Conservation (phyloP, 2,888 invertebrate genomes). For the Synanthedon tipuliformis region DNA sequence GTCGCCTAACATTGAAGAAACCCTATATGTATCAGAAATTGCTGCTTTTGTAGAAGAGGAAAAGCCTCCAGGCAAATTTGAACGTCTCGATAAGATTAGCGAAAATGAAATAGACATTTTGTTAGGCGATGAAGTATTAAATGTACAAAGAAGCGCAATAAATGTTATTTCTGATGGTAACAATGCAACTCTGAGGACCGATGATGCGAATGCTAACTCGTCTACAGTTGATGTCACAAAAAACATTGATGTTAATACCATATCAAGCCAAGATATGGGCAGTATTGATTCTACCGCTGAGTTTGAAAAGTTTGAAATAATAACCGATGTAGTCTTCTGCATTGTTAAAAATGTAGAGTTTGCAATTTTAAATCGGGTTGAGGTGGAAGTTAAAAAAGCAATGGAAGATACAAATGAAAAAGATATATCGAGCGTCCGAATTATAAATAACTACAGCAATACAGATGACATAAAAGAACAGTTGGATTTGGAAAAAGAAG, state of each 20-base stretch:
- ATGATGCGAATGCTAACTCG: too few species aligned
- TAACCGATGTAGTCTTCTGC: constrained; percentile 34
- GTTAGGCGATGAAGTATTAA: too few species aligned
- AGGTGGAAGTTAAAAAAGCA: background rate
- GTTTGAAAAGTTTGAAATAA: constrained; percentile 51
- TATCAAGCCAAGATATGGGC: constrained; percentile 22
- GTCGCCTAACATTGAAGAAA: too few species aligned
- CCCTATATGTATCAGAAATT: too few species aligned
- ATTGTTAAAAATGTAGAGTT: constrained; percentile 34
- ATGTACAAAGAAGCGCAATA: too few species aligned
- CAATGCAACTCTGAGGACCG: too few species aligned
- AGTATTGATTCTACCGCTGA: constrained; percentile 54
- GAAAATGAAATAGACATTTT: too few species aligned
- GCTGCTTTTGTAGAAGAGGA: too few species aligned
- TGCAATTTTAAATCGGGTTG: background rate
- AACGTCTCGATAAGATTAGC: too few species aligned
- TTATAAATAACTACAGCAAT: background rate
- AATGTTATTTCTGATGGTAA: too few species aligned
- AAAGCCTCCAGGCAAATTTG: too few species aligned
- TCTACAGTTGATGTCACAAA: too few species aligned
- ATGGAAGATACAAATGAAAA: constrained; percentile 1
- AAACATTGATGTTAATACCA: constrained; percentile 7
- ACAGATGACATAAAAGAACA: background rate
- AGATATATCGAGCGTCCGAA: background rate
- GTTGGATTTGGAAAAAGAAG: constrained; percentile 8